Evolutionary conservation across 2,888 invertebrate genomes (phyloP).

Genomic region (Crioceris asparagi): DNA sequence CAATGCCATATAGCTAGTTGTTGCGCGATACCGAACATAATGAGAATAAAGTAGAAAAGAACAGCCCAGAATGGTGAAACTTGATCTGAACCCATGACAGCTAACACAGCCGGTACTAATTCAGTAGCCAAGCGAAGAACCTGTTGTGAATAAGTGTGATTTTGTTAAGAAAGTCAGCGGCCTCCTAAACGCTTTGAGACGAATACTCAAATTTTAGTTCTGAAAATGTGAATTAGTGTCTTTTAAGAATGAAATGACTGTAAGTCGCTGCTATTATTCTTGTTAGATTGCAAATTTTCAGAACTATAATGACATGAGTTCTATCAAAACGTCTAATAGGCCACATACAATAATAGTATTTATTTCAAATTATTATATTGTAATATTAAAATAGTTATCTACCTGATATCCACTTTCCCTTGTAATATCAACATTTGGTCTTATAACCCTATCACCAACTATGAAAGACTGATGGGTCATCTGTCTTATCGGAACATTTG

Average conservation of each 20-base stretch:
- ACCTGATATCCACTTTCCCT: slow-evolving; percentile 67
- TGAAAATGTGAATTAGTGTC: neutral
- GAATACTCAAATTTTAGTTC: no score
- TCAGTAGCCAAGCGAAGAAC: slow-evolving; percentile 78
- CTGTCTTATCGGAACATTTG: slow-evolving; percentile 52
- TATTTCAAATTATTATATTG: neutral
- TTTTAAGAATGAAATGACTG: neutral
- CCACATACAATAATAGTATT: no score
- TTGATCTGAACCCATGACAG: slow-evolving; percentile 60
- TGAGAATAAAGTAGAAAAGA: slow-evolving; percentile 72
- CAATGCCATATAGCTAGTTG: slow-evolving; percentile 87
- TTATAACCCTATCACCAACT: slow-evolving; percentile 56
- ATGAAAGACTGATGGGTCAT: slow-evolving; percentile 62
- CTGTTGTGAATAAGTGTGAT: no score
- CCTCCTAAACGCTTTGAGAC: no score
- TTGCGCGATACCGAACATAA: slow-evolving; percentile 79
- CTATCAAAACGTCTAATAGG: no score
- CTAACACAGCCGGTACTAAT: slow-evolving; percentile 76
- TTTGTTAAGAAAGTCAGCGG: no score
- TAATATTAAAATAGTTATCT: slow-evolving; percentile 6
- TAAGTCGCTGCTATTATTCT: neutral
- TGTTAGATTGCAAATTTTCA: no score
- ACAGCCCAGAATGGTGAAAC: slow-evolving; percentile 84
- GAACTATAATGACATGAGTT: no score
- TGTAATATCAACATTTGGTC: slow-evolving; percentile 45